Percentiles rank a stretch among this genome's conserved stretches.
Conservation (phyloP, 2,113 vertebrate genomes). For the Eptesicus fuscus region DNA sequence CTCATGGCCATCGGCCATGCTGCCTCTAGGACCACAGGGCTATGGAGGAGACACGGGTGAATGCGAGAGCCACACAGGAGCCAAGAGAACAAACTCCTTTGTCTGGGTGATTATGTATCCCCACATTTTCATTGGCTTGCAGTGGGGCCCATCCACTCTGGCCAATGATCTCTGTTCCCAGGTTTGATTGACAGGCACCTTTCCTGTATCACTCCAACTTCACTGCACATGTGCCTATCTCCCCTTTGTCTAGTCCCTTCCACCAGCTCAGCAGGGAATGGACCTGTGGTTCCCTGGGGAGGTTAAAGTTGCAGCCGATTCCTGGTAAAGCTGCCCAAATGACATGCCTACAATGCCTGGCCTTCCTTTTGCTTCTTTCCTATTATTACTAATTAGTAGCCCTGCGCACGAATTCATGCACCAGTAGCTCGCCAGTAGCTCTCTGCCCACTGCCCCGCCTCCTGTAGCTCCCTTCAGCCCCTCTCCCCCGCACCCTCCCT, state of each 20-base stretch:
- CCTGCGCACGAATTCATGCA: too few species aligned
- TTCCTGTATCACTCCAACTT: background rate
- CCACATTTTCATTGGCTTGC: background rate
- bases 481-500: too few species aligned
- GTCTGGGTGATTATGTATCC: background rate
- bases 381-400: background rate
- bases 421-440: too few species aligned
- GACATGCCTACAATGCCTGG: background rate
- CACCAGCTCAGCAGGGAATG: background rate
- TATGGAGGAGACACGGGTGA: background rate
- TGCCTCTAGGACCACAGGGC: background rate
- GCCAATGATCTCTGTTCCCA: background rate
- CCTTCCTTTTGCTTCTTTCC: background rate
- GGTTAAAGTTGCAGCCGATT: background rate
- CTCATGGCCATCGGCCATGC: background rate
- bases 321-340: background rate
- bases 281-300: background rate
- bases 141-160: background rate
- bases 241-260: background rate
- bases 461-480: too few species aligned
- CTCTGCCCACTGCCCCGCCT: too few species aligned
- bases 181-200: background rate
- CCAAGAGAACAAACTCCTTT: background rate
- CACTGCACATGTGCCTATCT: background rate
- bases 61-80: background rate